Base-by-base conservation (phyloP, 1,140 invertebrate species). In the Trachymyrmex septentrionalis region DNA sequence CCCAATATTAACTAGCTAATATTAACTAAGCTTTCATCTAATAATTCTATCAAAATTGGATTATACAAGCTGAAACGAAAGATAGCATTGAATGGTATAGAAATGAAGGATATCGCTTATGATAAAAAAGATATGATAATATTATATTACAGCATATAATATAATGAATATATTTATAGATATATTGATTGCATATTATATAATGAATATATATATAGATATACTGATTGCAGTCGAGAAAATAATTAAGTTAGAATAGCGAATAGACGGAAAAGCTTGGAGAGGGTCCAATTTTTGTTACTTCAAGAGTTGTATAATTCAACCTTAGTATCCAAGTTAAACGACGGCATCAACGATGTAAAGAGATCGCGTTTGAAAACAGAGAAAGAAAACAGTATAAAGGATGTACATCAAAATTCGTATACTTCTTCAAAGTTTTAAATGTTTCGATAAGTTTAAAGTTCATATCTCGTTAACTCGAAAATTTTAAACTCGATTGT, bases 291-390 rank as follows among this genome's bases (percentile, higher is more conserved):
- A 63, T 27, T 55, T 80, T 80, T 80, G 63, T 67, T 67, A 61
- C 38, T 77, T 77, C 38, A 48, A 64, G 63, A 53, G 48, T 80
- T 69, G 9, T 69, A 64, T 69, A 80, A 80, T 48, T 80, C 63
- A 80, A 50, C 12, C n/a, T 67, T 14, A 44, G 16, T 67, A 66
- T 80, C 27, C 44, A 67, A 80, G 77, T 80, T 67, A 80, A 80
- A 67, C 63, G 34, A 38, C 1, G 27, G 48, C 19, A 76, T 24
- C 44, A 80, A 34, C 27, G 27, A 53, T 6, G 12, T 19, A 30
- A 66, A 66, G 76, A 34, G 44, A 78, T 66, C 27, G 61, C 27
- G 48, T 55, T 67, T 67, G 63, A 67, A 27, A 80, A 80, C 14
- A 38, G 63, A 38, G 63, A 80, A 69, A 55, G 48, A 67, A 80